Base-by-base conservation (phyloP, 2,888 invertebrate genomes). In the Dioctria linearis region DNA sequence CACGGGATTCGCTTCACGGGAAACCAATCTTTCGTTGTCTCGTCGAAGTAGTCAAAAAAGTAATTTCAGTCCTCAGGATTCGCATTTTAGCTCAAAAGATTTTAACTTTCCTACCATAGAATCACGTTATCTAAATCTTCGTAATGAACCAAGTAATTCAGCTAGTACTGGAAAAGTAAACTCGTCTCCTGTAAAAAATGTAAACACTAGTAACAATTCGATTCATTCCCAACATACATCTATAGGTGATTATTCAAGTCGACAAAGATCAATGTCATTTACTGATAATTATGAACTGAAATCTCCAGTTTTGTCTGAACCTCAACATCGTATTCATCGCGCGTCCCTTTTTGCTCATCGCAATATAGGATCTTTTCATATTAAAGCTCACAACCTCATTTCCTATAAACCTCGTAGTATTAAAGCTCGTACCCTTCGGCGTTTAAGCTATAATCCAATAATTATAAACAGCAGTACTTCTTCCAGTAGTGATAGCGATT, bases 361-460 rank as follows among this genome's bases (percentile, higher is more conserved):
- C 54, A 84, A 82, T 80, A 82, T 83, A 11, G 83, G 79, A 40
- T 84, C 84, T 5, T 84, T 84, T 79, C 83, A 83, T 43, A 82
- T 81, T 76, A 85, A 85, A 78, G 78, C 83, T 8, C 78, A 82
- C 11, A 84, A 83, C 76, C 65, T 81, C 39, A 83, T 82, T 67
- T 78, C 79, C 11, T 88, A 88, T 82, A 89, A 89, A 75, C 88
- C 89, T 9, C 90, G 90, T 71, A 91, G 91, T 66, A 88, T 91
- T 57, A 88, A 90, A 75, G 91, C 92, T 76, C 89, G 92, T 61
- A 92, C 91, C 61, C 86, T 90, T 9, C 86, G 90, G 4, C 87
- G 92, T 9, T 89, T 91, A 83, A 91, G 91, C 83, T 92, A 92
- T 84, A 92, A 92, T 87, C 92, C 92, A 40, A 90, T 90, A 84